Evolutionary conservation across 2,113 vertebrate species (phyloP), one percentile per base, ranked within the genome.

Genomic region (Sphyrna mokarran): DNA sequence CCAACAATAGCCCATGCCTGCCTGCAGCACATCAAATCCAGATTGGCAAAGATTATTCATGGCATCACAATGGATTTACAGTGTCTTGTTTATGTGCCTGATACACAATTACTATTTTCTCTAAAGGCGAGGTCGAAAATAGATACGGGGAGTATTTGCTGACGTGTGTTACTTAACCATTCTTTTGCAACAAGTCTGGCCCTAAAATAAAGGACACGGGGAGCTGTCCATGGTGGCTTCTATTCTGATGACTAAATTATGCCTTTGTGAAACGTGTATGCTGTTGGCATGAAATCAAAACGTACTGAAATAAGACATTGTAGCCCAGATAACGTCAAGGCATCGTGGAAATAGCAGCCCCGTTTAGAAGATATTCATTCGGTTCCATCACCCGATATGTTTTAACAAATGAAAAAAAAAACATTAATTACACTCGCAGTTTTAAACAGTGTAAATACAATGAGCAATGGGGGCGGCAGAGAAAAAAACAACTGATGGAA

Each of bases 1-100:
- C 96, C 97, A 22, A 97, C 96, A 94, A 97, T 95, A 16, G 95
- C 96, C 97, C 97, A 97, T 72, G 96, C 96, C 96, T 97, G 96
- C 96, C 97, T 97, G 96, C 7, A 86, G 83, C 72, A 96, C 11
- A 96, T 0, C 0, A 11, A 37, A 86, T 58, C 43, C 94, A 61
- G 66, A 94, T 94, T 29, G 37, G 20, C n/a, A 94, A 70, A 94
- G 66, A 70, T 94, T n/a, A 26, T 26, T 8, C 40, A 37, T 94
- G 40, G 63, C 40, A 40, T 43, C 33, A 69, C 87, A 58, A 61
- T 90, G 22, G 37, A 94, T 43, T 70, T 70, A 40, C 20, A 70
- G 26, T 26, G 40, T 29, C 0, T 11, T 54, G 48, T 90, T 14
- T 1, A 33, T 61, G 87, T 90, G 54, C 6, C 18, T 61, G 23